phyloP scores from a whole-genome alignment of 2,797 vertebrate species.

The Megalops cyprinoides region DNA sequence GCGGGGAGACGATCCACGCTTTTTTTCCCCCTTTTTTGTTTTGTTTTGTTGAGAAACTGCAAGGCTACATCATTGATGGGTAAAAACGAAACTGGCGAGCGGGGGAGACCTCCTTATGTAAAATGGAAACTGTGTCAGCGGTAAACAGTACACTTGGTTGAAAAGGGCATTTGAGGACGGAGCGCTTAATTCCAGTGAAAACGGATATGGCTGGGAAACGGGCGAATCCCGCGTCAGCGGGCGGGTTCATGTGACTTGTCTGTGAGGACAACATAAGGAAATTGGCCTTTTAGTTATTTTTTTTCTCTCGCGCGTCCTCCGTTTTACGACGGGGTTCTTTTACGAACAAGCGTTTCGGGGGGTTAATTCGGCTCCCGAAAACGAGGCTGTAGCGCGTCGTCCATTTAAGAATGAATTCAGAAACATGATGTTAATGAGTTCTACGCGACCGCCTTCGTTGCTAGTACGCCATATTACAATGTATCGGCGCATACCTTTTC shows the following conservation, averaged over 20 bases:
- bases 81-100: slow-evolving; percentile 14
- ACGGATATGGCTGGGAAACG: slow-evolving; percentile 56
- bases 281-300: not conserved
- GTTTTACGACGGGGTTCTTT: not conserved
- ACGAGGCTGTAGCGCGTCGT: not conserved
- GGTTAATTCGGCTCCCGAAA: slow-evolving; percentile 4
- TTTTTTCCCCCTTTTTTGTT: not conserved
- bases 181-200: slow-evolving; percentile 49
- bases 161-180: slow-evolving; percentile 58
- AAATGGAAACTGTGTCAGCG: slow-evolving; percentile 56
- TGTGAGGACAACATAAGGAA: slow-evolving; percentile 64
- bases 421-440: not conserved
- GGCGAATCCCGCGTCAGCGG: slow-evolving; percentile 59
- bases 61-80: not conserved
- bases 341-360: not conserved
- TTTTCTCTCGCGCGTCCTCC: not conserved
- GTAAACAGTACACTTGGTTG: slow-evolving; percentile 50
- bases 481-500: not conserved
- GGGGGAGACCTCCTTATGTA: slow-evolving; percentile 43
- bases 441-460: not conserved
- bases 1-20: slow-evolving; percentile 26
- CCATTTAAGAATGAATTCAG: not conserved
- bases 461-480: not conserved
- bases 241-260: slow-evolving; percentile 64
- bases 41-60: not conserved